Evolutionary conservation across 1,140 invertebrate species (phyloP).

Genomic region (Nixonia krombeini): DNA sequence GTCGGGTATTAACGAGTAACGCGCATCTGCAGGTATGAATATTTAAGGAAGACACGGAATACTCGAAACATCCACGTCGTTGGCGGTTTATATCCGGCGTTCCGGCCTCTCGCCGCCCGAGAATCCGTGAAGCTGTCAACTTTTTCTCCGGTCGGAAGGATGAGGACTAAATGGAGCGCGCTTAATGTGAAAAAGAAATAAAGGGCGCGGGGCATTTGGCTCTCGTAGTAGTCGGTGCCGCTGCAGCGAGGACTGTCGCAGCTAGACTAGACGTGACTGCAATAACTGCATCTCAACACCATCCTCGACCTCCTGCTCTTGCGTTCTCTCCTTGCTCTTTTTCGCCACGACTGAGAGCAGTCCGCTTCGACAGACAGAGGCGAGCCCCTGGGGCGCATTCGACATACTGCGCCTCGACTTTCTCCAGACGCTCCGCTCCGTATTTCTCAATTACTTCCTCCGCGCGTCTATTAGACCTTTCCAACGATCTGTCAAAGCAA

Average conservation of each 20-base stretch:
- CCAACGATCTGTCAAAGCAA: no score
- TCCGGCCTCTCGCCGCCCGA: neutral
- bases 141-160: constrained; percentile 11
- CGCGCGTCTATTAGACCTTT: no score
- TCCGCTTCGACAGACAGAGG: neutral
- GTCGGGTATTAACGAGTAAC: no score
- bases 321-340: neutral
- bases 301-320: neutral
- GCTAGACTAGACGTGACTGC: constrained; percentile 53
- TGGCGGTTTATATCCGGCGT: neutral
- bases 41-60: neutral
- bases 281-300: constrained; percentile 46
- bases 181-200: constrained; percentile 51
- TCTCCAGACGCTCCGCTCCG: no score
- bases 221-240: neutral
- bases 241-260: constrained; percentile 24
- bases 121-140: constrained; percentile 25
- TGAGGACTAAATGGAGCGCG: constrained; percentile 42
- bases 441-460: no score
- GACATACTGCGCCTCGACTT: neutral
- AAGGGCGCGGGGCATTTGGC: constrained; percentile 27
- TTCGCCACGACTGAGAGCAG: constrained; percentile 1
- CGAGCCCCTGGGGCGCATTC: neutral
- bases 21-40: no score
- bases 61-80: neutral